Base-by-base conservation (phyloP, 2,797 vertebrate genomes). In the Artibeus jamaicensis region DNA sequence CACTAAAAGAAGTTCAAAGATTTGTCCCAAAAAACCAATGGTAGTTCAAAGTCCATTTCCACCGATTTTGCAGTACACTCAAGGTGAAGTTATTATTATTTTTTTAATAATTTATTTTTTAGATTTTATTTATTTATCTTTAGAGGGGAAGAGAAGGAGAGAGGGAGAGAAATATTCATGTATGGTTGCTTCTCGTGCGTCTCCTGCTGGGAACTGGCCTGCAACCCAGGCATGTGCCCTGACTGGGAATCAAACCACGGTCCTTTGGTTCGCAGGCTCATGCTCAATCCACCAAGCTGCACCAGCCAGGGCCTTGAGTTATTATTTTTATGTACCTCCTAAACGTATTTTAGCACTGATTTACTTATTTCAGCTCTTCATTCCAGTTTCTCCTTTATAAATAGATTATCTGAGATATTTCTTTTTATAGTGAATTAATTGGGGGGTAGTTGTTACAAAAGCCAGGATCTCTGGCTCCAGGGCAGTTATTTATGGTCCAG, bases 281-380 rank as follows among this genome's bases (percentile, higher is more conserved):
- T n/a, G n/a, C n/a, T n/a, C n/a, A n/a, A n/a, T n/a, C n/a, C n/a
- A n/a, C n/a, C n/a, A n/a, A n/a, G n/a, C n/a, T n/a, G n/a, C n/a
- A n/a, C n/a, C n/a, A n/a, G n/a, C n/a, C n/a, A n/a, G n/a, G n/a
- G n/a, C n/a, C n/a, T n/a, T 55, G 62, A 79, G 76, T 73, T 44
- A 57, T 39, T 55, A 59, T 91, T 76, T 65, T 42, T 76, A 44
- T 76, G 32, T 53, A 42, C 32, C 48, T 82, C 12, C 57, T 86
- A 48, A 89, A 91, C 84, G 21, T 73, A 73, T 84, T 68, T 96
- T 77, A 10, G 24, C 4, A 29, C 39, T 57, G 24, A 74, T 87
- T 93, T 71, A 77, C 70, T 92, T 93, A 81, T 86, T 95, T 86
- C 55, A 89, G 87, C 73, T 89, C 53, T n/a, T 82, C 37, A 57